Conservation (phyloP, 2,888 invertebrate genomes). For the Glyphotaelius pellucidus region DNA sequence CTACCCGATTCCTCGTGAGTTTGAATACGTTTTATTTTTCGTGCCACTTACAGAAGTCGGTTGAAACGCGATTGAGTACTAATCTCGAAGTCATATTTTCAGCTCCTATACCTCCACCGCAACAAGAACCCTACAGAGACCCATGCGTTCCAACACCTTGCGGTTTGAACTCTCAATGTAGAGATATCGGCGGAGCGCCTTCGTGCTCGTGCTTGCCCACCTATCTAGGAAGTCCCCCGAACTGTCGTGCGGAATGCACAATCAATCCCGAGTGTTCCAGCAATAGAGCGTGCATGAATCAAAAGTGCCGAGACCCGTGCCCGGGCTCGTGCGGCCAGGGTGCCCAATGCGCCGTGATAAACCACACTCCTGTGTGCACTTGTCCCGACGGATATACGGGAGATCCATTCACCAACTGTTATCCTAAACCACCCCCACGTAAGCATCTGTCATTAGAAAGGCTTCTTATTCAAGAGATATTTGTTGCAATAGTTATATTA, state of each 20-base stretch:
- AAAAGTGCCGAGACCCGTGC: slow-evolving; percentile 85
- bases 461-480: too few relatives aligned
- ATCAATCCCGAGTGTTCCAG: slow-evolving; percentile 85
- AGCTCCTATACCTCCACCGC: slow-evolving; percentile 74
- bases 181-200: slow-evolving; percentile 78
- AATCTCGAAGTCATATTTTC: slow-evolving; percentile 67
- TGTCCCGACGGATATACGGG: slow-evolving; percentile 80
- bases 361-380: slow-evolving; percentile 83
- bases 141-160: slow-evolving; percentile 85
- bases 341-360: slow-evolving; percentile 81
- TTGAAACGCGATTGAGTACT: neutral
- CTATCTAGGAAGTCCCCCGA: slow-evolving; percentile 84
- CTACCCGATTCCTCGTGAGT: slow-evolving; percentile 69
- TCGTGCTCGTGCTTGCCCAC: slow-evolving; percentile 82
- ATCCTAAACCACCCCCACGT: slow-evolving; percentile 74
- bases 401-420: slow-evolving; percentile 77
- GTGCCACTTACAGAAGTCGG: neutral
- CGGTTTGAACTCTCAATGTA: slow-evolving; percentile 82
- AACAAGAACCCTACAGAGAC: slow-evolving; percentile 75
- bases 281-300: slow-evolving; percentile 84
- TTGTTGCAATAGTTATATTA: neutral
- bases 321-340: slow-evolving; percentile 85
- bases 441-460: slow-evolving; percentile 1
- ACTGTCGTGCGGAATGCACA: slow-evolving; percentile 85
- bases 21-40: slow-evolving; percentile 68